Base-by-base conservation (phyloP, 2,888 invertebrate species). In the Chydorus sphaericus region DNA sequence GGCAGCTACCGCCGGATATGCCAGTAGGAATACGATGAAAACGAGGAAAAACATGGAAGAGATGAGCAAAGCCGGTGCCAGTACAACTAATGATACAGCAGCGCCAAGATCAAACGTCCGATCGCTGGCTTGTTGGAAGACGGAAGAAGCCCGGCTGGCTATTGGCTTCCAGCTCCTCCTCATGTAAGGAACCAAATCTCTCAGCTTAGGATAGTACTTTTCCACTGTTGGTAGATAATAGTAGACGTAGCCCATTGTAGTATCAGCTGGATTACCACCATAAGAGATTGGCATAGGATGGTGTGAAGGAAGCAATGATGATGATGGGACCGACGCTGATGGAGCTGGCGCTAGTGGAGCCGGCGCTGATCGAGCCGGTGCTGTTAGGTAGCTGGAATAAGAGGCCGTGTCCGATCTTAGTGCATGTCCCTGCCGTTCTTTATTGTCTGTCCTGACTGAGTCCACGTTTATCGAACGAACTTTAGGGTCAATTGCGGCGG, bases 241-340 rank as follows among this genome's bases (percentile, higher is more conserved):
- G 44, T 57, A 57, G 14, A 57, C 57, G 29, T 48, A 57, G 6
- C 57, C 57, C 16, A 57, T 57, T 20, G 57, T 37, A n/a, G 54
- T 54, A 14, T 57, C 57, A 16, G 39, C 48, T 7, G 57, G 57
- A 20, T 54, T 53, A 36, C 44, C 48, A 30, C 48, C 36, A 36
- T 48, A 23, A 20, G 55, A 37, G 1, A 52, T 37, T 11, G 52
- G 52, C 16, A 33, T 33, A 11, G 33, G 23, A 20, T 31, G 52
- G 3, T 33, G 28, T 23, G 44, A 10, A 11, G 44, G 44, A 26
- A 14, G 44, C 8, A 44, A 23, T 14, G 44, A 23, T 23, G 44
- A 16, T 16, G 18, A n/a, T 39, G 16, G 38, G 4, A 18, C 39
- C 8, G 39, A 18, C 10, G 16, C 39, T 14, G 39, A 10, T 39